Base-by-base conservation (phyloP, 2,888 invertebrate species). In the Tetranychus piercei region DNA sequence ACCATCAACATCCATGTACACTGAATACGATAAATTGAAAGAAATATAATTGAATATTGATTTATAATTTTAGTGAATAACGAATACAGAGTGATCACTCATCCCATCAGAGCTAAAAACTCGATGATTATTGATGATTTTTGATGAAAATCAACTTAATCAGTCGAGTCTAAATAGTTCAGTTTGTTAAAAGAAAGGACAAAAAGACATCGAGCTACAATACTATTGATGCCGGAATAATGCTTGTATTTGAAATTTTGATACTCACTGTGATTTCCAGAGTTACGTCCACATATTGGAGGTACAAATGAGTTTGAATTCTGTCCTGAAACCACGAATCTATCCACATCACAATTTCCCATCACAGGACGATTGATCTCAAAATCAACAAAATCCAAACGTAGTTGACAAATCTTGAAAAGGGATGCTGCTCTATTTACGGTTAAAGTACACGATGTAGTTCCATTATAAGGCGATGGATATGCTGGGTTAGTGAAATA, bases 401-500 rank as follows among this genome's bases (percentile, higher is more conserved):
- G 73, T 6, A 79, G 18, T 74, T 79, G 78, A 72, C 79, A 78
- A 45, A 79, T 75, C 20, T 64, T 71, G 34, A 73, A 73, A 23
- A 74, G 72, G 1, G 74, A 74, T 1, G 77, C 76, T 11, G 76
- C 70, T 71, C 77, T 72, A 34, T 77, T 73, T 9, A 79, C 64
- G 23, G 77, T 77, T 9, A 79, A 66, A 2, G 77, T 74, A 73
- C 78, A 79, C 1, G 71, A 43, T 15, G 72, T 72, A 11, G 77
- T 65, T 11, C 77, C 77, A 15, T 76, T 75, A 43, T 75, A 74
- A n/a, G 73, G 75, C 15, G 76, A 74, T 15, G 79, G 79, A 73
- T 74, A 79, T 1, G 77, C 78, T 1, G 86, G 86, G 82, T 91
- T 91, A 1, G 91, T 90, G 81, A 92, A 92, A 80, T 91, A 91